Evolutionary conservation across 1,140 invertebrate species (phyloP).

Genomic region (Tetraneura akinire): DNA sequence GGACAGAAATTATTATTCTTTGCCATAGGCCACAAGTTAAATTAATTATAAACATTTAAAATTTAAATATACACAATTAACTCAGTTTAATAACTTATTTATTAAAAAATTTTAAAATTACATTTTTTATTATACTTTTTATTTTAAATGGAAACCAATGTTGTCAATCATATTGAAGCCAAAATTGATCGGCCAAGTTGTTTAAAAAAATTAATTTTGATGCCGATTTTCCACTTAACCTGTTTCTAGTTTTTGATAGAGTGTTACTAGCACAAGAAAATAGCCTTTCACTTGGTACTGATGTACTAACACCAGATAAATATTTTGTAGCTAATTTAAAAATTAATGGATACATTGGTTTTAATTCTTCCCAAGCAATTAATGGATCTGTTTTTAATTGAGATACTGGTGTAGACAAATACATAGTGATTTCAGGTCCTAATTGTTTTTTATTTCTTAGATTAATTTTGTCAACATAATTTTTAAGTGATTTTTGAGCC

Average conservation of each 20-base stretch:
- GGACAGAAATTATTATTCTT: no score
- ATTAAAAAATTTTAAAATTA: no score
- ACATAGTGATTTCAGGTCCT: not conserved
- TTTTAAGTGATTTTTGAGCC: conserved; percentile 1
- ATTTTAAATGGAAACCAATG: not conserved
- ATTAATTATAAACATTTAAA: no score
- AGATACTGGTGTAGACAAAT: conserved; percentile 3
- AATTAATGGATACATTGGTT: not conserved
- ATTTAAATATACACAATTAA: no score
- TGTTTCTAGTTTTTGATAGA: not conserved
- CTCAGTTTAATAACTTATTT: no score
- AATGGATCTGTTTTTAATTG: not conserved
- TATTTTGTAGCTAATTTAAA: conserved; percentile 12
- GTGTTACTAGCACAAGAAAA: conserved; percentile 6
- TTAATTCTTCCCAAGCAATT: not conserved
- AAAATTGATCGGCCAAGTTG: not conserved
- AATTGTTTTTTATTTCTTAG: not conserved
- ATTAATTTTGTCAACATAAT: not conserved
- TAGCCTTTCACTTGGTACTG: not conserved
- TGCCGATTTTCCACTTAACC: not conserved
- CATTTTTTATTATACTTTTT: no score
- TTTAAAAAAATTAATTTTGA: conserved; percentile 22
- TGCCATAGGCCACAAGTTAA: no score
- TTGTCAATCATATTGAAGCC: conserved; percentile 1
- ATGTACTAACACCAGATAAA: conserved; percentile 7